Base-by-base conservation (phyloP, 2,888 invertebrate genomes). In the Podotricha telesiphe region DNA sequence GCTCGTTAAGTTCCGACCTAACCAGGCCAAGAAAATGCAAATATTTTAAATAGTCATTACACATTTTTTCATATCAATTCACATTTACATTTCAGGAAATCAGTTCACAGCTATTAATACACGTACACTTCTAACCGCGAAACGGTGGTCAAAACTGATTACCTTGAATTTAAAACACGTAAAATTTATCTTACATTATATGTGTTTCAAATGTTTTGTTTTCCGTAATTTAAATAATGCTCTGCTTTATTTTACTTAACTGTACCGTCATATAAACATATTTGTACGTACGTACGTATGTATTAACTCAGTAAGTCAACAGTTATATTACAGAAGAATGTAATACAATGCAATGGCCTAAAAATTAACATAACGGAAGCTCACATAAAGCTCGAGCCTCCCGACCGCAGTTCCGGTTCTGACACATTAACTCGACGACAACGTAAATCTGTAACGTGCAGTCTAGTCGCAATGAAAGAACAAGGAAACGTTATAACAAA, bases 401-500 rank as follows among this genome's bases (percentile, higher is more conserved):
- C 51, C 51, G 11, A 42, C 50, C 40, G 59, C 61, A 45, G 59
- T 50, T 67, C 51, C 59, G 59, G 42, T 40, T 61, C 50, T 50
- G 42, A 48, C 47, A 70, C 58, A 73, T 61, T 68, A 69, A 72
- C 64, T 61, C 65, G 62, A 68, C 68, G 56, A 68, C 66, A 69
- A 61, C 42, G 51, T 67, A 72, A 73, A 67, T 70, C 67, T 70
- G 72, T 76, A 77, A 79, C 78, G 78, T 64, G 58, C 69, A 63
- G 56, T 68, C 62, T 58, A 62, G 55, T 67, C 63, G 68, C 72
- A 66, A 67, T 56, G 63, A 61, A 78, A 75, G 78, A 82, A 83
- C 81, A 81, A 79, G 80, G 77, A 76, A 71, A 77, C 76, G 75
- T 78, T 80, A 82, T 81, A 82, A 81, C 80, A 80, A 80, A 81